Percentiles rank a stretch among this genome's conserved stretches.
Evolutionary conservation across 2,113 vertebrate species (phyloP).

Genomic region (Actenoides lindsayi): DNA sequence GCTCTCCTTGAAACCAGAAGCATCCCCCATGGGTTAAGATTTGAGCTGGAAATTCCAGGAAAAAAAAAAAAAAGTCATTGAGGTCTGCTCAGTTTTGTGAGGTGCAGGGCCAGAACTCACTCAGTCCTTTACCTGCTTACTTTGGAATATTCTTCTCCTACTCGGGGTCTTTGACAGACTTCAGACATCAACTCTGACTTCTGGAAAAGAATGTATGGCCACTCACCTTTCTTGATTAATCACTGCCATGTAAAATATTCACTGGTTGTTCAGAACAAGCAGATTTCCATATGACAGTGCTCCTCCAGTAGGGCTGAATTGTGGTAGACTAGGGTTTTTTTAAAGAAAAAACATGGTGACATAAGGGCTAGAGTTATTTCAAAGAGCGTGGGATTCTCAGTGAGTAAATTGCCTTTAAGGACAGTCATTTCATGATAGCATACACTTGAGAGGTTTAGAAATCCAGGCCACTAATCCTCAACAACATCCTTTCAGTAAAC

Average conservation of each 20-base stretch:
- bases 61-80: background rate
- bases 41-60: background rate
- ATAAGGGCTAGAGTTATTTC: background rate
- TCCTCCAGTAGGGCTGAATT: background rate
- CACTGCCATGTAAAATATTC: no score
- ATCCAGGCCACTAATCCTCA: background rate
- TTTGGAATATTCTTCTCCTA: background rate
- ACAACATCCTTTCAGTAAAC: conserved; percentile 1
- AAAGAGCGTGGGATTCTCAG: background rate
- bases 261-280: background rate
- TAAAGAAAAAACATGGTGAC: background rate
- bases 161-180: background rate
- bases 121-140: fast-evolving
- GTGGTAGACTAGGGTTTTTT: background rate
- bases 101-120: background rate
- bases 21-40: fast-evolving
- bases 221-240: background rate
- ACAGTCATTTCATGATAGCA: conserved; percentile 25
- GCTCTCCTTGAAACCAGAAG: background rate
- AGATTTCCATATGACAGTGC: background rate
- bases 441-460: conserved; percentile 17
- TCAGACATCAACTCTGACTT: background rate
- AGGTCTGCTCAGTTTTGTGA: background rate
- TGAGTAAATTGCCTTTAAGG: conserved; percentile 6
- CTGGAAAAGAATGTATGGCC: background rate